phyloP scores from a whole-genome alignment of 2,888 invertebrate genomes.

The Hoplodrina ambigua region DNA sequence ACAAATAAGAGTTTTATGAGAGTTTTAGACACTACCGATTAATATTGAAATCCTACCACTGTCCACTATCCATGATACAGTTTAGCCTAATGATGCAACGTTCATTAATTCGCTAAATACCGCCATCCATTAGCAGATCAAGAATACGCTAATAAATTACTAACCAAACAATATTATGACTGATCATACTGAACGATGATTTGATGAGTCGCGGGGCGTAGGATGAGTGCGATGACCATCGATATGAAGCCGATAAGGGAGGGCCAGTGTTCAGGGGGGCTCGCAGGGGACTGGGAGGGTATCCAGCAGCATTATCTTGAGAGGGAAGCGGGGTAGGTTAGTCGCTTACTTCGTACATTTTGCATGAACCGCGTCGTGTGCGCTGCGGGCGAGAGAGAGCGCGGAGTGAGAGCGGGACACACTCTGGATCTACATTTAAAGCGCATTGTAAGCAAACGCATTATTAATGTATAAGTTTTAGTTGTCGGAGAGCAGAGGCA shows the following conservation, averaged over 20 bases:
- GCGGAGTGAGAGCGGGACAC: conserved; percentile 72
- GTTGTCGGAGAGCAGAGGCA: conserved; percentile 86
- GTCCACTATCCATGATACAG: not conserved
- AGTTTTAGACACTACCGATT: not conserved
- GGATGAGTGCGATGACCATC: conserved; percentile 71
- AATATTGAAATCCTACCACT: not conserved
- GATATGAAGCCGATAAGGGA: conserved; percentile 70
- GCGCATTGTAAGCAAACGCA: conserved; percentile 90
- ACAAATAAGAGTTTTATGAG: not conserved
- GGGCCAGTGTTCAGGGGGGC: conserved; percentile 57
- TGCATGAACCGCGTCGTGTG: conserved; percentile 82
- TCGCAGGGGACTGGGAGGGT: conserved; percentile 56
- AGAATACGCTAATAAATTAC: conserved; percentile 32
- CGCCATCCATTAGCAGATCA: conserved; percentile 14
- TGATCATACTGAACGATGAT: conserved; percentile 64
- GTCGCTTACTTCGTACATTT: conserved; percentile 85
- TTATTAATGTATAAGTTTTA: conserved; percentile 90
- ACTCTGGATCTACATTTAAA: conserved; percentile 89
- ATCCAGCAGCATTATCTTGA: conserved; percentile 82
- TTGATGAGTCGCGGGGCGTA: conserved; percentile 62
- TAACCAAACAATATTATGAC: conserved; percentile 58
- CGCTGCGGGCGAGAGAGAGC: conserved; percentile 76
- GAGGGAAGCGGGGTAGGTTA: conserved; percentile 79
- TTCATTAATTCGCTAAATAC: not conserved
- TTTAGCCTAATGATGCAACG: not conserved